A percentile compares a stretch with the other conserved stretches of the same genome.
phyloP scores from a whole-genome alignment of 1,140 invertebrate genomes.

The Pollicipes pollicipes region DNA sequence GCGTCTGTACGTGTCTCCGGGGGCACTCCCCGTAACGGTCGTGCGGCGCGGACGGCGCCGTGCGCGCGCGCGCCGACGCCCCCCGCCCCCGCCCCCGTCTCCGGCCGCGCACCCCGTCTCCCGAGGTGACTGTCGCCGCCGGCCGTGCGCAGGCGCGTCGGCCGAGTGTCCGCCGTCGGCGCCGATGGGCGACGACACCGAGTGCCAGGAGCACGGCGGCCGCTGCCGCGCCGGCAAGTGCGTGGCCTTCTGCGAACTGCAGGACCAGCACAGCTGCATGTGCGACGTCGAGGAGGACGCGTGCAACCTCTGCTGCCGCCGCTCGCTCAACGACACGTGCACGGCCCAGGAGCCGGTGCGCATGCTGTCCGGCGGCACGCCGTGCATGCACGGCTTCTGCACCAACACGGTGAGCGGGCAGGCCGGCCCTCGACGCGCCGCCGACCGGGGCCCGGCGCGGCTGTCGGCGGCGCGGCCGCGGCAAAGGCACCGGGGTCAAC shows the following conservation, averaged over 20 bases:
- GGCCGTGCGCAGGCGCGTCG: conserved; percentile 47
- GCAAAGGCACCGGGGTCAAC: no score
- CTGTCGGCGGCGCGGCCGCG: no score
- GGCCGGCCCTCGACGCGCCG: no score
- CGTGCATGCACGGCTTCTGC: conserved; percentile 89
- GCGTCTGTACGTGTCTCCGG: no score
- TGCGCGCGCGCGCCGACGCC: neutral
- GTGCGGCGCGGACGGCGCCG: no score
- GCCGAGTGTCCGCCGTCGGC: conserved; percentile 58
- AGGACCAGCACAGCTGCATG: conserved; percentile 80
- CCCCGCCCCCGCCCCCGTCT: neutral
- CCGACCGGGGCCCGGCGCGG: no score
- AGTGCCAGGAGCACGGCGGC: conserved; percentile 73
- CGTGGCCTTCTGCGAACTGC: conserved; percentile 80
- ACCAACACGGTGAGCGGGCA: conserved; percentile 38
- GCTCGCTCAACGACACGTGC: conserved; percentile 76
- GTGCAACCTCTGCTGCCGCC: conserved; percentile 75
- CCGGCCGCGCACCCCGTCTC: no score
- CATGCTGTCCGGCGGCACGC: conserved; percentile 67
- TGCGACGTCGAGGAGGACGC: conserved; percentile 72
- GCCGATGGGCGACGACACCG: conserved; percentile 67
- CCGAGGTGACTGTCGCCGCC: no score
- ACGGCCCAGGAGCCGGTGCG: conserved; percentile 55
- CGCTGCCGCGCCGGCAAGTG: conserved; percentile 69
- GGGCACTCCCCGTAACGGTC: no score